Conservation (phyloP, 2,888 invertebrate genomes). For the Dioctria linearis region DNA sequence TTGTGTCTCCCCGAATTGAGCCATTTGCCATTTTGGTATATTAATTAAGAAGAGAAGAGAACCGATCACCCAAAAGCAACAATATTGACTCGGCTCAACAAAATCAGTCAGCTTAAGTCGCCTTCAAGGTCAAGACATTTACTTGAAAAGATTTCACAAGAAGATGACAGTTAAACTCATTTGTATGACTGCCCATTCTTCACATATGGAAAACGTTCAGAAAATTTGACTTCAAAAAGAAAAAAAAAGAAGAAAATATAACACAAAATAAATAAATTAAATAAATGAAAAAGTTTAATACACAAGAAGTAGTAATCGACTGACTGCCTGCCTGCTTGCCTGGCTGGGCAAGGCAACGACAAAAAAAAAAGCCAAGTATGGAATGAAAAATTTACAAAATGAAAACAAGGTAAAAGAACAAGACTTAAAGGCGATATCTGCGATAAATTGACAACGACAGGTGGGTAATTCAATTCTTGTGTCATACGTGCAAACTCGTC, state of each 20-base stretch:
- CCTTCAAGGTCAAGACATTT: conserved; percentile 1
- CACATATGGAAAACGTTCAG: background rate
- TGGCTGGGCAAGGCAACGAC: background rate
- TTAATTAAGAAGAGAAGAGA: background rate
- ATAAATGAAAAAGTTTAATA: conserved; percentile 10
- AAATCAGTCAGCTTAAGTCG: background rate
- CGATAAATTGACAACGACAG: conserved; percentile 50
- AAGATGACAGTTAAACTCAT: conserved; percentile 10
- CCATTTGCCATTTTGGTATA: conserved; percentile 1
- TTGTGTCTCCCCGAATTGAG: background rate
- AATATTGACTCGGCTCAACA: background rate
- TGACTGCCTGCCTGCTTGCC: background rate
- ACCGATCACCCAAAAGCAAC: background rate
- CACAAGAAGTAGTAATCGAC: conserved; percentile 13
- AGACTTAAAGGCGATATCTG: conserved; percentile 25
- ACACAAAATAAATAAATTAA: background rate
- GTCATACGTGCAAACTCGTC: conserved; percentile 47
- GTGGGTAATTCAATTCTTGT: conserved; percentile 51
- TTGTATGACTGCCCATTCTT: background rate
- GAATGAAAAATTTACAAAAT: conserved; percentile 27
- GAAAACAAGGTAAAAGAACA: background rate
- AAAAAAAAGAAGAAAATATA: background rate
- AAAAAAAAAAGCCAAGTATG: conserved; percentile 14
- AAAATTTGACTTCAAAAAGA: background rate
- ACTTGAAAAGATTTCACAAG: conserved; percentile 21